Evolutionary conservation across 1,140 invertebrate genomes (phyloP).

Genomic region (Aricia agestis): DNA sequence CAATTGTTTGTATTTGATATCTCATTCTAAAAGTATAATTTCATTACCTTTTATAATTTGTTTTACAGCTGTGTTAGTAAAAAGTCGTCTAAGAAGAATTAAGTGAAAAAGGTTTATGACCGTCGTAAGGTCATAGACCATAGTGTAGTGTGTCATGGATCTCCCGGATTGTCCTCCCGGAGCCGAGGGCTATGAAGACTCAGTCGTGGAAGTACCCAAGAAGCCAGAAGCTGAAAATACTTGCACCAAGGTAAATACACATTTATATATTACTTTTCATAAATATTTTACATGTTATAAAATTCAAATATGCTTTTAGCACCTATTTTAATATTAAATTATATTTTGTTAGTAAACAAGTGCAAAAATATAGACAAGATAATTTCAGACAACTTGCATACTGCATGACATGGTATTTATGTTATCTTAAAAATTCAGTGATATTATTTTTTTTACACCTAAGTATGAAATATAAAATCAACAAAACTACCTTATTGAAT

Average conservation of each 20-base stretch:
- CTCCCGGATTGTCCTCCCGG: slow-evolving; percentile 67
- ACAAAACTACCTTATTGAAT: too few species aligned
- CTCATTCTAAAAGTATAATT: background rate
- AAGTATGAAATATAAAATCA: too few species aligned
- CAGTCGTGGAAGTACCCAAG: slow-evolving; percentile 57
- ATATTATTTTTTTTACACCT: too few species aligned
- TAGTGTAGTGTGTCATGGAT: slow-evolving; percentile 69
- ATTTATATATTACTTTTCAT: slow-evolving; percentile 30
- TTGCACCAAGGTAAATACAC: slow-evolving; percentile 68
- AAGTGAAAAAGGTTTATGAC: slow-evolving; percentile 56
- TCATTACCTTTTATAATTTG: slow-evolving; percentile 19
- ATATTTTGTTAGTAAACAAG: slow-evolving; percentile 6
- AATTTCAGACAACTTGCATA: too few species aligned
- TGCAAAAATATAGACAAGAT: too few species aligned
- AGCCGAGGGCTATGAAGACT: slow-evolving; percentile 64
- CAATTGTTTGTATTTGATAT: background rate
- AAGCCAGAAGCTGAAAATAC: slow-evolving; percentile 38
- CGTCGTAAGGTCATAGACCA: slow-evolving; percentile 57
- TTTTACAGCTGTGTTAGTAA: slow-evolving; percentile 26
- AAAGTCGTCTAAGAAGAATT: slow-evolving; percentile 17
- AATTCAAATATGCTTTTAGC: slow-evolving; percentile 15
- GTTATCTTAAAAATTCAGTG: too few species aligned
- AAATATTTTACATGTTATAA: slow-evolving; percentile 1
- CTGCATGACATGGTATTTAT: too few species aligned
- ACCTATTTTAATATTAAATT: slow-evolving; percentile 22